Conservation (phyloP, 2,113 vertebrate species). For the Cyprinodon brontotheroides region DNA sequence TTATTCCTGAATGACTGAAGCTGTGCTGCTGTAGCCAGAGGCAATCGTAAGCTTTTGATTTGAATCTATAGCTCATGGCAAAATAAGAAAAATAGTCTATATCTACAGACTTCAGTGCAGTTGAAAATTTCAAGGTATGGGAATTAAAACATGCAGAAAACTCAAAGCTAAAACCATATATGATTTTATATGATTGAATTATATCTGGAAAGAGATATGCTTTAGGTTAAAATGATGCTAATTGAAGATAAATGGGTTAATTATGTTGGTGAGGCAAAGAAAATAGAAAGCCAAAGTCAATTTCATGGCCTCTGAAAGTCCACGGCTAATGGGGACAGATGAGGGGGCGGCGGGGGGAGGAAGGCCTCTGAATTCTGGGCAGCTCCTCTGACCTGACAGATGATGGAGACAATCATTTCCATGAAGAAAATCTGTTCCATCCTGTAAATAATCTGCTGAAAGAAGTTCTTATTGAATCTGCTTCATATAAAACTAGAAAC, state of each 20-base stretch:
- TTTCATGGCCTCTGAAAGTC: conserved; percentile 53
- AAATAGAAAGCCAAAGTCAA: conserved; percentile 64
- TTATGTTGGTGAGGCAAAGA: conserved; percentile 59
- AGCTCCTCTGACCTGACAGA: conserved; percentile 28
- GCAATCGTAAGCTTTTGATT: conserved; percentile 43
- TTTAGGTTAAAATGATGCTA: conserved; percentile 47
- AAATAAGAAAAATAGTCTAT: conserved; percentile 30
- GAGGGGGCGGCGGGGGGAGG: conserved; percentile 18
- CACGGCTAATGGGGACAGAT: conserved; percentile 48
- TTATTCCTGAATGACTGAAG: conserved; percentile 18
- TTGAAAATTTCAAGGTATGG: conserved; percentile 13
- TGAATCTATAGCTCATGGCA: conserved; percentile 32
- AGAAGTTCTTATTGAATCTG: conserved; percentile 10
- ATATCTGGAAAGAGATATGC: conserved; percentile 28
- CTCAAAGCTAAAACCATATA: conserved; percentile 10
- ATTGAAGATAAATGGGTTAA: conserved; percentile 70
- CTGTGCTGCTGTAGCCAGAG: conserved; percentile 16
- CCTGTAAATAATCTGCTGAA: conserved; percentile 21
- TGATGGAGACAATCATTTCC: conserved; percentile 40
- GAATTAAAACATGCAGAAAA: not conserved
- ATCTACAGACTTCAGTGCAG: conserved; percentile 6
- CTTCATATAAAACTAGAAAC: not conserved
- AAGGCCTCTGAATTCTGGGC: conserved; percentile 19
- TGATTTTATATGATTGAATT: conserved; percentile 50
- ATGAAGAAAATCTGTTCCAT: conserved; percentile 27